Evolutionary conservation across 1,140 invertebrate species (phyloP).

Genomic region (Carposina sasakii): DNA sequence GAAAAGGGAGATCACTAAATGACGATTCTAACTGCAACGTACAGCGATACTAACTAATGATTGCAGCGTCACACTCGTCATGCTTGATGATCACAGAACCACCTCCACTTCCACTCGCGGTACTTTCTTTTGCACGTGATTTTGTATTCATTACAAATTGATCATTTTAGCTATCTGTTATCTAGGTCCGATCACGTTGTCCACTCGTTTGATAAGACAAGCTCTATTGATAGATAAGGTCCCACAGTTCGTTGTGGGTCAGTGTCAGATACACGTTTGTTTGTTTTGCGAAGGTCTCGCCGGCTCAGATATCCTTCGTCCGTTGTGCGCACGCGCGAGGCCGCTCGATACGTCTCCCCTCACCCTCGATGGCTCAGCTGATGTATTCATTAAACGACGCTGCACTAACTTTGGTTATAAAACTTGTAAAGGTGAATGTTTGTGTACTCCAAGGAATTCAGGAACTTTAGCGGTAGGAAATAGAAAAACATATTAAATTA

Average conservation of each 20-base stretch:
- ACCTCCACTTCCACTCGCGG: slow-evolving; percentile 27
- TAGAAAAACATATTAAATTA: no score
- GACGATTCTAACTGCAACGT: slow-evolving; percentile 16
- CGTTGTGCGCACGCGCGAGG: slow-evolving; percentile 48
- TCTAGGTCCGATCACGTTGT: no score
- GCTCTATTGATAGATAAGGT: no score
- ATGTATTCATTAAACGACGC: slow-evolving; percentile 33
- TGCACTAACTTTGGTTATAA: no score
- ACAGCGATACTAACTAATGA: slow-evolving; percentile 44
- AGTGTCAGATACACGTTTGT: slow-evolving; percentile 53
- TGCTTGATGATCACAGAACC: slow-evolving; percentile 47
- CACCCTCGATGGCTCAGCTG: slow-evolving; percentile 48
- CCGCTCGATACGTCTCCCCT: slow-evolving; percentile 53
- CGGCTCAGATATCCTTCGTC: slow-evolving; percentile 29
- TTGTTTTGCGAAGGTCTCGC: slow-evolving; percentile 49
- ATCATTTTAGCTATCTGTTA: no score
- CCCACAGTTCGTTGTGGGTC: slow-evolving; percentile 22
- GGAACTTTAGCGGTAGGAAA: no score
- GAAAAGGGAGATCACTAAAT: slow-evolving; percentile 40
- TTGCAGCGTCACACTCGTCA: slow-evolving; percentile 34
- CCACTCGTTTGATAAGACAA: no score
- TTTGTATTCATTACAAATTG: slow-evolving; percentile 35
- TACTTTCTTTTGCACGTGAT: slow-evolving; percentile 62
- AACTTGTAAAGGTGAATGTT: no score
- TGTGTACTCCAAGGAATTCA: no score